Evolutionary conservation across 2,113 vertebrate genomes (phyloP).

Genomic region (Pelvicachromis taeniatus): DNA sequence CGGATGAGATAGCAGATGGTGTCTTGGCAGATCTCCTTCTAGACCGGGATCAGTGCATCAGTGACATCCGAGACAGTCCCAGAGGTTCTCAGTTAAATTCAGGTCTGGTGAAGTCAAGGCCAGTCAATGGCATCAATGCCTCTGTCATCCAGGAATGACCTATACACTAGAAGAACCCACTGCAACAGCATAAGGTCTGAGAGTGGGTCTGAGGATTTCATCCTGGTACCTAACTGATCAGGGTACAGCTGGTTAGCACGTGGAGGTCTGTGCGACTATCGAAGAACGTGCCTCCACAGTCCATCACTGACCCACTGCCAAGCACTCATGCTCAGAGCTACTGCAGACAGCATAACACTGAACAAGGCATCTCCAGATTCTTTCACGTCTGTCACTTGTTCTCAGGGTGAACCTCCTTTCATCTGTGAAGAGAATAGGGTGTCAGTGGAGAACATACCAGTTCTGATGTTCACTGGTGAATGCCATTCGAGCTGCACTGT

Average conservation of each 20-base stretch:
- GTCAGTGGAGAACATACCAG: neutral
- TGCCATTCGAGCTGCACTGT: neutral
- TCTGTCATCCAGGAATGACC: neutral
- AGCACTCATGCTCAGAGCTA: neutral
- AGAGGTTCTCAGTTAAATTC: neutral
- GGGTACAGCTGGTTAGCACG: neutral
- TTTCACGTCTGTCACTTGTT: neutral
- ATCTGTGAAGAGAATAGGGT: neutral
- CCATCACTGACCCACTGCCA: neutral
- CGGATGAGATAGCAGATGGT: neutral
- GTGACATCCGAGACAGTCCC: neutral
- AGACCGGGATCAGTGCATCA: neutral
- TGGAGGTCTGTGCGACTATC: neutral
- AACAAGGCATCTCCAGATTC: neutral
- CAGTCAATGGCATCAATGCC: neutral
- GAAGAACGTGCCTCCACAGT: neutral
- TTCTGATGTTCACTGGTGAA: neutral
- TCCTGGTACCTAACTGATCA: neutral
- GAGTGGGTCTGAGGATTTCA: neutral
- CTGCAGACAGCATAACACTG: neutral
- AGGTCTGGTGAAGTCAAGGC: neutral
- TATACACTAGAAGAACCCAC: neutral
- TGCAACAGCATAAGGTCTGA: neutral
- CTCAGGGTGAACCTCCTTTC: neutral
- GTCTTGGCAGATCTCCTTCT: neutral